Conservation (phyloP, 2,113 vertebrate genomes). For the Saguinus midas region DNA sequence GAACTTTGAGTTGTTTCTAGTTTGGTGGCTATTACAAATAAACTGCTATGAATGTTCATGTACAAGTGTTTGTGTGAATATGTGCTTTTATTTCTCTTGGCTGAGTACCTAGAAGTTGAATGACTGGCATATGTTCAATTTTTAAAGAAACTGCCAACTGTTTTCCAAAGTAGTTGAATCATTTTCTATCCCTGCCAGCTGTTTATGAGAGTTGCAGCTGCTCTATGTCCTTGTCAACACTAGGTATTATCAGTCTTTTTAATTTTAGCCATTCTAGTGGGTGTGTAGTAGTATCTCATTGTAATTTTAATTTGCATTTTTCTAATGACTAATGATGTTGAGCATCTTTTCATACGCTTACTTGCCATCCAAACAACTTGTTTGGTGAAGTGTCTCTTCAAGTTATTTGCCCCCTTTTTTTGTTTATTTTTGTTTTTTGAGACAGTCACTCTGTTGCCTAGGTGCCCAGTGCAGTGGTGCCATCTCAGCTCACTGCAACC, state of each 20-base stretch:
- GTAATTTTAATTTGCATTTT: constrained; percentile 12
- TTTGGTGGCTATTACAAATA: not conserved
- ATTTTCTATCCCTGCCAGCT: not conserved
- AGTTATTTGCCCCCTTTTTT: not conserved
- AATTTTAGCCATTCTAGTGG: not conserved
- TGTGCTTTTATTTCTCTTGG: constrained; percentile 12
- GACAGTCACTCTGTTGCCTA: too few relatives aligned
- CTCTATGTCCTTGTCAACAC: not conserved
- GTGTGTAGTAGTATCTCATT: not conserved
- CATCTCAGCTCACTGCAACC: too few relatives aligned
- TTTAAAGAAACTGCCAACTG: not conserved
- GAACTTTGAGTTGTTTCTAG: constrained; percentile 8
- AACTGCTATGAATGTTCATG: not conserved
- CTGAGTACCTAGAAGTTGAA: not conserved
- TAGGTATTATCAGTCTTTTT: not conserved
- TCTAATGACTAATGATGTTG: constrained; percentile 18
- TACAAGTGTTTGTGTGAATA: not conserved
- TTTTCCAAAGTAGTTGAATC: constrained; percentile 1
- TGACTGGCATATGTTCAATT: not conserved
- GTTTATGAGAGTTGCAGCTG: not conserved
- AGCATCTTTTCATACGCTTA: not conserved
- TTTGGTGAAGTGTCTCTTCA: not conserved
- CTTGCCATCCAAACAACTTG: not conserved
- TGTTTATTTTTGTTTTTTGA: not conserved
- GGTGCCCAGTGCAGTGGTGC: too few relatives aligned